These are phyloP conservation scores for Drosophila subquinaria DNA, from an alignment of 2,888 invertebrate species.

Conservation along the genomic window DNA sequence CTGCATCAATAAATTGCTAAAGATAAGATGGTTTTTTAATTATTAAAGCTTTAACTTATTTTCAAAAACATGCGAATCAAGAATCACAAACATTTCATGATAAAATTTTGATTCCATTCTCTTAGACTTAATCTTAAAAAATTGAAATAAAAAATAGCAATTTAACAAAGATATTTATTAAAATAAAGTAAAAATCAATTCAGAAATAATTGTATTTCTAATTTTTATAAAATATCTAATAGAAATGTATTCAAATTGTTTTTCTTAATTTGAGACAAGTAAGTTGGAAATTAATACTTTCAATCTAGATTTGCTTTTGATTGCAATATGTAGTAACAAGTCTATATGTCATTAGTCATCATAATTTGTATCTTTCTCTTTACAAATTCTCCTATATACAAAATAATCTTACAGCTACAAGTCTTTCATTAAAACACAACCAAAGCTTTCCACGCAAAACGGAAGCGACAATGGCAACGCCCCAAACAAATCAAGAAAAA, in stretches of 20 bases:
- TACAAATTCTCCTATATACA: neutral
- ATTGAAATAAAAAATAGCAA: too few species aligned
- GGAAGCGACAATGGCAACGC: constrained; percentile 61
- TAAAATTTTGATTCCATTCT: too few species aligned
- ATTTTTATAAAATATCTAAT: too few species aligned
- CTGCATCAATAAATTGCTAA: neutral
- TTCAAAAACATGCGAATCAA: too few species aligned
- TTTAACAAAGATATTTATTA: too few species aligned
- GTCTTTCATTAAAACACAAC: constrained; percentile 16
- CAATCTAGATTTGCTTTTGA: neutral
- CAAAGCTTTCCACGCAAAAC: constrained; percentile 28
- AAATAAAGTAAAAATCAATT: too few species aligned
- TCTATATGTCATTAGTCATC: constrained; percentile 13
- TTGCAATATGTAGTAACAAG: neutral
- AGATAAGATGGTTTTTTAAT: neutral
- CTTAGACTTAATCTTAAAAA: too few species aligned
- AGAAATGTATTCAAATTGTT: too few species aligned
- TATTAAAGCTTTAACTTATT: too few species aligned
- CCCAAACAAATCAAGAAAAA: constrained; percentile 33
- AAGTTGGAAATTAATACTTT: neutral
- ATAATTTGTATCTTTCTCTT: constrained; percentile 28
- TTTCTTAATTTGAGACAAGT: neutral
- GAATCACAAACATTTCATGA: too few species aligned
- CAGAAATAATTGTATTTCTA: too few species aligned
- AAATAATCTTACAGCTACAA: constrained; percentile 2